Base-by-base conservation (phyloP, 1,140 invertebrate species). In the Triops cancriformis region DNA sequence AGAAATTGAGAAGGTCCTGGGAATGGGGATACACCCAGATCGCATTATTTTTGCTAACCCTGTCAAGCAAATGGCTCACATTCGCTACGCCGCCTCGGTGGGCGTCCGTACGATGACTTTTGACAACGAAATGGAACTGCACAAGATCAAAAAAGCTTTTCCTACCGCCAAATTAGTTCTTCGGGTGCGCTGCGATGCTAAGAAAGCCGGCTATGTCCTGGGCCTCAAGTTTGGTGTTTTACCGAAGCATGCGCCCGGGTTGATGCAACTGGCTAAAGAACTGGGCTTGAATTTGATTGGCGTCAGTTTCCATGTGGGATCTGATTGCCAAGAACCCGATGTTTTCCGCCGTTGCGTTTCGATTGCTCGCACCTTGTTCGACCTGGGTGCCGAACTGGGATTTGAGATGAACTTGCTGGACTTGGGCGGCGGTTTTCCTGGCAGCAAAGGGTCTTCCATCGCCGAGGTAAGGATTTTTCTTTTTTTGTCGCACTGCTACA, bases 21-120 rank as follows among this genome's bases (percentile, higher is more conserved):
- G 88, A 18, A 83, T 95, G 41, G 94, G 93, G 28, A 93, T 98
- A 0, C 84, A 88, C 41, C 88, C 94, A 0, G 89, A 89, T 6
- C 90, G 92, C 80, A 97, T 99, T 79, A 96, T 99, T 81, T 99
- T 97, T 86, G 98, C 97, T 45, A 99, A 99, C 88, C 97, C 98
- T 0, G 96, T 95, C 81, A 99, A 99, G 84, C 94, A 94, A 78
- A 89, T 90, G n/a, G 95, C 94, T 26, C 96, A 97, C 84, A 92
- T 99, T 81, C 90, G 90, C 73, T 92, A 96, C 88, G 95, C 97
- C 73, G 87, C 89, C 12, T 87, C 90, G 43, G 85, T 89, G 9
- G 89, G 91, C 6, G 93, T 99, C 27, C 86, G 89, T 79, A 87
- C 89, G 31, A 97, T 98, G 91, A 99, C 97, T 2, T 98, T 98